phyloP scores from a whole-genome alignment of 2,113 vertebrate species.

The Esox niger region DNA sequence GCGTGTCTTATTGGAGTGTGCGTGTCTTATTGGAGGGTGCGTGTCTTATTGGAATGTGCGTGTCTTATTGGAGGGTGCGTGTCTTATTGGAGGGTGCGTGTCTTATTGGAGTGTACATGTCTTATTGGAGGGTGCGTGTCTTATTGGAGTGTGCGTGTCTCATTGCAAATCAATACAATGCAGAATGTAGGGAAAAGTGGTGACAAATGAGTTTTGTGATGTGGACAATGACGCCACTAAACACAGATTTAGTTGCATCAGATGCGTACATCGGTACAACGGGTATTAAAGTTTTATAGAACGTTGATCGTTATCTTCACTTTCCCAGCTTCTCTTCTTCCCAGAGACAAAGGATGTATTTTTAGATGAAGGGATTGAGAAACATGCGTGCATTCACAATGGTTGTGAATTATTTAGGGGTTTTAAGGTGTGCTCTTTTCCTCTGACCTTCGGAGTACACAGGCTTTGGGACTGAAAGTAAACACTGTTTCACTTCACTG shows the following conservation, averaged over 20 bases:
- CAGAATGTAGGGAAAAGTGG: background rate
- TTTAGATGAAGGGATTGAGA: constrained; percentile 37
- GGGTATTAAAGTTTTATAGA: constrained; percentile 36
- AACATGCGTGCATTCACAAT: background rate
- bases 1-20: too few relatives aligned
- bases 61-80: background rate
- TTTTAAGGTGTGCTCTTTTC: constrained; percentile 2
- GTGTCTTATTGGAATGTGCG: too few relatives aligned
- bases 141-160: background rate
- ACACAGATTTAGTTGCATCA: background rate
- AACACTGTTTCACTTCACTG: background rate
- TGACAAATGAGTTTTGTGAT: background rate
- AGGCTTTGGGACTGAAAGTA: background rate
- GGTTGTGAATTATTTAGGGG: constrained; percentile 31
- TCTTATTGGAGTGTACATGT: background rate
- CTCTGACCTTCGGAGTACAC: constrained; percentile 31
- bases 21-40: background rate
- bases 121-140: too few relatives aligned
- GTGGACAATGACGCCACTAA: background rate
- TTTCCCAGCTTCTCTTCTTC: constrained; percentile 35
- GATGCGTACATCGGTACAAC: constrained; percentile 4
- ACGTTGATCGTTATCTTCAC: constrained; percentile 15
- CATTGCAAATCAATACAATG: constrained; percentile 1
- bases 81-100: background rate
- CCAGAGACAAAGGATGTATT: constrained; percentile 59